Evolutionary conservation across 2,797 vertebrate genomes (phyloP).

Genomic region (Lerista edwardsae): DNA sequence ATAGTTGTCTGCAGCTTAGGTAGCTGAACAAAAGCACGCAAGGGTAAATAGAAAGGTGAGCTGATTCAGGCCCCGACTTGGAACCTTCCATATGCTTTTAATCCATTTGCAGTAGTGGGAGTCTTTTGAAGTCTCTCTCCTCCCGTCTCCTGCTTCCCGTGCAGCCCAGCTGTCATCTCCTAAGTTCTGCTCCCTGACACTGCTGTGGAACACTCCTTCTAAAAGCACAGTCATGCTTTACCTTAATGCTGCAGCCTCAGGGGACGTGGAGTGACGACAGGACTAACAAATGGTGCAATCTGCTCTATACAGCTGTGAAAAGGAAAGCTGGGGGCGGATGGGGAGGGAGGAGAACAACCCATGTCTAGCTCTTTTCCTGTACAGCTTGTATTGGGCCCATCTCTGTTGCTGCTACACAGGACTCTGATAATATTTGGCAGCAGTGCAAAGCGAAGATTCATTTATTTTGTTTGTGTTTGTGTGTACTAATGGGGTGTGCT

Average conservation of each 20-base stretch:
- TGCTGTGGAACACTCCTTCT: slow-evolving; percentile 42
- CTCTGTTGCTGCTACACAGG: neutral
- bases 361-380: slow-evolving; percentile 21
- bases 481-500: neutral
- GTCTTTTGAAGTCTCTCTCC: slow-evolving; percentile 65
- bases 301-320: slow-evolving; percentile 37
- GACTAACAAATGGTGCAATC: slow-evolving; percentile 66
- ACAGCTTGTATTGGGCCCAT: neutral
- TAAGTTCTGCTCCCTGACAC: slow-evolving; percentile 62
- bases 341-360: slow-evolving; percentile 1
- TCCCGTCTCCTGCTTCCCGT: slow-evolving; percentile 10
- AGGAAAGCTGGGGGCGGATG: neutral
- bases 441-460: neutral
- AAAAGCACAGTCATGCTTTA: slow-evolving; percentile 36
- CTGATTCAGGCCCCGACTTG: slow-evolving; percentile 27
- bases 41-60: slow-evolving; percentile 52
- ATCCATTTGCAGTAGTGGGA: slow-evolving; percentile 46
- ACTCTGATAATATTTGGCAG: neutral
- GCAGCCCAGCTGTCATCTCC: slow-evolving; percentile 75
- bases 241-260: slow-evolving; percentile 2
- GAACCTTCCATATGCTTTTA: slow-evolving; percentile 65
- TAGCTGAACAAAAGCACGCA: slow-evolving; percentile 15
- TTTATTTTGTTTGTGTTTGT: neutral
- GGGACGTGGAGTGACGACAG: slow-evolving; percentile 54
- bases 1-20: slow-evolving; percentile 51